A percentile compares a stretch with the other conserved stretches of the same genome.
These are phyloP conservation scores for Dermochelys coriacea DNA, from an alignment of 2,797 vertebrate species.

Conservation along the genomic window DNA sequence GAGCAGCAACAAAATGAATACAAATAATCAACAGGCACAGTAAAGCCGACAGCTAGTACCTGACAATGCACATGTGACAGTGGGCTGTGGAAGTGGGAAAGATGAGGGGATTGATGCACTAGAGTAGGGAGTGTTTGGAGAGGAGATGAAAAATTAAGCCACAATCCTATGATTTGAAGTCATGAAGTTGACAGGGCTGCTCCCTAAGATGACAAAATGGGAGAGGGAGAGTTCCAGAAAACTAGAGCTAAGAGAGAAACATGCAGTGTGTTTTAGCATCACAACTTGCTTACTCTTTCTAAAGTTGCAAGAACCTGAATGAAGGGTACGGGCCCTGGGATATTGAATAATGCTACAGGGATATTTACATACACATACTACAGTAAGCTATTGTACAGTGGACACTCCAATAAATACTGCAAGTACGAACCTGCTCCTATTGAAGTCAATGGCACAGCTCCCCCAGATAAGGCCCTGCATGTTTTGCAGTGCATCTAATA, in stretches of 20 bases:
- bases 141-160: neutral
- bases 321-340: neutral
- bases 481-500: neutral
- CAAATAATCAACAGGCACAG: neutral
- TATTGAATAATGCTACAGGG: neutral
- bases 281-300: neutral
- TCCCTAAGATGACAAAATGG: neutral
- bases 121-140: neutral
- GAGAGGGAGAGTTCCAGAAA: neutral
- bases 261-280: neutral
- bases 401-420: neutral
- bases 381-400: neutral
- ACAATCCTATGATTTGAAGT: neutral
- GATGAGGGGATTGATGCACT: neutral
- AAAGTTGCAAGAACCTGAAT: constrained; percentile 2
- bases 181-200: neutral
- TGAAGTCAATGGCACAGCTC: neutral
- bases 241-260: constrained; percentile 1
- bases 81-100: neutral
- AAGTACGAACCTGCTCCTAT: neutral
- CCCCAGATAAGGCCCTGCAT: neutral
- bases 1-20: neutral
- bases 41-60: neutral
- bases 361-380: neutral
- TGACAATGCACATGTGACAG: rapidly evolving